Conservation (phyloP, 2,888 invertebrate genomes). For the Pseudeuparius sepicola region DNA sequence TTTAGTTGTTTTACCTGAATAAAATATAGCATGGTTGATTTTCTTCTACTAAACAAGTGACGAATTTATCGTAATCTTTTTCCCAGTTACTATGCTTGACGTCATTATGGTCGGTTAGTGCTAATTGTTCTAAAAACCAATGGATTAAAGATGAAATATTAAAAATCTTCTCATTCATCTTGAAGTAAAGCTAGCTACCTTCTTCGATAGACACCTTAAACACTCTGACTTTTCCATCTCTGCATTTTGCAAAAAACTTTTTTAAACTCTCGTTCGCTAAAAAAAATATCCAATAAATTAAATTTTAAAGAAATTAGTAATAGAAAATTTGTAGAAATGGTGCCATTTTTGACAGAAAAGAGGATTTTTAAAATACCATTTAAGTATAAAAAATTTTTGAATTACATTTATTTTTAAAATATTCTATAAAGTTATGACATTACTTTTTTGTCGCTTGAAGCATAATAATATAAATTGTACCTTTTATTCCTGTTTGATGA, state of each 20-base stretch:
- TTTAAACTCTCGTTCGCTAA: slow-evolving; percentile 74
- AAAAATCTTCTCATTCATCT: no score
- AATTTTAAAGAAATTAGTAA: slow-evolving; percentile 1
- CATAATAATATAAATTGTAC: no score
- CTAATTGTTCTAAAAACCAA: slow-evolving; percentile 58
- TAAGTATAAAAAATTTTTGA: slow-evolving; percentile 8
- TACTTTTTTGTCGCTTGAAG: no score
- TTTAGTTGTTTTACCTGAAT: slow-evolving; percentile 55
- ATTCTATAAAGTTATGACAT: no score
- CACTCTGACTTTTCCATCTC: slow-evolving; percentile 68
- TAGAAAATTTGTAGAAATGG: no score
- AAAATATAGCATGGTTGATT: slow-evolving; percentile 87
- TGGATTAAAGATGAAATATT: slow-evolving; percentile 7
- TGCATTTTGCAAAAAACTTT: slow-evolving; percentile 72
- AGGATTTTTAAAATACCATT: no score
- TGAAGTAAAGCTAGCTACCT: slow-evolving; percentile 49
- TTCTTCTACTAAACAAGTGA: slow-evolving; percentile 60
- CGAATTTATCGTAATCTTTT: slow-evolving; percentile 70
- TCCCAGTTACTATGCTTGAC: slow-evolving; percentile 66
- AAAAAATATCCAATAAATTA: slow-evolving; percentile 29
- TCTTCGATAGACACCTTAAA: slow-evolving; percentile 80
- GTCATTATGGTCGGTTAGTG: slow-evolving; percentile 54
- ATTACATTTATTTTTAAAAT: slow-evolving; percentile 12
- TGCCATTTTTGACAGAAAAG: no score
- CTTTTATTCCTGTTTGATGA: slow-evolving; percentile 85